Evolutionary conservation across 2,113 vertebrate species (phyloP).

Genomic region (Sceloporus tristichus): DNA sequence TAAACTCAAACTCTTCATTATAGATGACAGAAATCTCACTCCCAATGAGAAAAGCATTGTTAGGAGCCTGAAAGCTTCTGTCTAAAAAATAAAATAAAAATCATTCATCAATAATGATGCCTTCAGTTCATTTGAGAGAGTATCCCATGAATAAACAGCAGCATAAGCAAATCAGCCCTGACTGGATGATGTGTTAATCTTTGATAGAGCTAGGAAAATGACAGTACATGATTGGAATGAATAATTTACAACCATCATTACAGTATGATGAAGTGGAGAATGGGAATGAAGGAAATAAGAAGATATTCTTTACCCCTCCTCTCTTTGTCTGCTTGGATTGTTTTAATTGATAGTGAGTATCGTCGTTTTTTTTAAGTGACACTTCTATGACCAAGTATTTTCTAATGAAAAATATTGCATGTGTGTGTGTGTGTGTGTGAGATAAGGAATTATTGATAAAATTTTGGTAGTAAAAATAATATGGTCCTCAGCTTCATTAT

Average conservation of each 20-base stretch:
- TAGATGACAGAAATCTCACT: conserved; percentile 38
- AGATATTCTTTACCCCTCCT: background rate
- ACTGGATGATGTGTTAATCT: conserved; percentile 42
- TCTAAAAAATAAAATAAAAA: conserved; percentile 47
- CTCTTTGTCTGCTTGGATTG: conserved; percentile 12
- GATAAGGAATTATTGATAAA: background rate
- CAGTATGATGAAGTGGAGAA: conserved; percentile 8
- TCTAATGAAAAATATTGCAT: background rate
- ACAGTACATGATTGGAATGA: conserved; percentile 46
- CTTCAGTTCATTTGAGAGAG: conserved; percentile 50
- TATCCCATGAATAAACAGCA: conserved; percentile 52
- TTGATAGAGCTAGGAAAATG: conserved; percentile 51
- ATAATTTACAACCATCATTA: conserved; percentile 46
- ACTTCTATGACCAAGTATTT: background rate
- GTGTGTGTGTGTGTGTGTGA: no score
- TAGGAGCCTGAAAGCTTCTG: conserved; percentile 46
- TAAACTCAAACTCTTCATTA: conserved; percentile 49
- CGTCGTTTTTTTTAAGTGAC: background rate
- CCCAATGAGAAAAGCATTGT: conserved; percentile 41
- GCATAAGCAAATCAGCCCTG: conserved; percentile 54
- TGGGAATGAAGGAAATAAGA: conserved; percentile 26
- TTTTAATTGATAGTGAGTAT: conserved; percentile 19
- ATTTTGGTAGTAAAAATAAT: background rate
- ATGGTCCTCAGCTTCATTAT: background rate
- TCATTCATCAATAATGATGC: conserved; percentile 49